Base-by-base conservation (phyloP, 2,888 invertebrate species). In the Ophion costatus region DNA sequence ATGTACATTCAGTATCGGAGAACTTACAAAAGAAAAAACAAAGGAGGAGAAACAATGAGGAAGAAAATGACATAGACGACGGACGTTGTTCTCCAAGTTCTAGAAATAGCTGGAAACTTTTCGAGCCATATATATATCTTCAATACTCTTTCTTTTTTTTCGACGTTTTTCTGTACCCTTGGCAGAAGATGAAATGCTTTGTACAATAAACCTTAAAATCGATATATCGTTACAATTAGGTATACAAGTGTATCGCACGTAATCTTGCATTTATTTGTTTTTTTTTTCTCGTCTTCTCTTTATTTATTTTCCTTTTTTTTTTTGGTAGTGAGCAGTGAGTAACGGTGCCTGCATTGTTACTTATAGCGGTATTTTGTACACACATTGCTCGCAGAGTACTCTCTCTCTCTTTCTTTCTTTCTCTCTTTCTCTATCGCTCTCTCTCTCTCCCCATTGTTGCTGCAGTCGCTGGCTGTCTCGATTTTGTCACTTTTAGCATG, bases 401-500 rank as follows among this genome's bases (percentile, higher is more conserved):
- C 71, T 82, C 63, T 64, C 56, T 69, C 70, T 75, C 42, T 75
- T 33, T 75, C 79, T 74, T 22, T 88, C 51, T 78, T 61, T 76
- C 56, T 51, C 51, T 79, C 33, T 76, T 42, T 80, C 71, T 74
- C 85, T 88, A 57, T 80, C 63, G 64, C 51, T 61, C 70, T 71
- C 42, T 66, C 42, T 69, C 77, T 66, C 38, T 74, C 63, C 24
- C 88, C 87, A 87, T 84, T 88, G 87, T 87, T 87, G 89, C 81
- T 89, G 88, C 85, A 88, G 89, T 86, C 80, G 89, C 83, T 87
- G 82, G 89, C 85, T 86, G 89, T 90, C 86, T 89, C 89, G 88
- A 82, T 90, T 90, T 91, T 89, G 88, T 82, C 89, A 89, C 86
- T 90, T 89, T 90, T 82, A 88, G 88, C 89, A 88, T 87, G 88